Evolutionary conservation across 1,140 invertebrate genomes (phyloP), one percentile per base, ranked within the genome.

Genomic region (Leptonema lineaticorne): DNA sequence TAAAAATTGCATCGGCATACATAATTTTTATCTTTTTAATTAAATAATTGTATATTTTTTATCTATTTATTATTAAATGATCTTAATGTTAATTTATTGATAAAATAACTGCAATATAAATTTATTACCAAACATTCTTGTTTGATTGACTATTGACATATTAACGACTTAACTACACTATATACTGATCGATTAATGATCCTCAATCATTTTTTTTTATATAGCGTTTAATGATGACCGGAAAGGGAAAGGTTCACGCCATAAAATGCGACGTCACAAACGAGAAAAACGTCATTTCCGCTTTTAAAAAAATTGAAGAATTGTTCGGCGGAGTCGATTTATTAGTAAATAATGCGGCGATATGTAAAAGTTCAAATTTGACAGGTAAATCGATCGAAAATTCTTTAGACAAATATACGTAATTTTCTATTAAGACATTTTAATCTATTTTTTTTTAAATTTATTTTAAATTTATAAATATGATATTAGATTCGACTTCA

Each of bases 201-300:
- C n/a, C n/a, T n/a, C n/a, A n/a, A n/a, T n/a, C n/a, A n/a, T 8
- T 33, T 6, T 22, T 22, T 14, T 9, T 5, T 22, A 33, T 28
- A 24, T 27, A 53, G 63, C 20, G 7, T 20, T 20, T 53, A 14
- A 16, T 27, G 2, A 16, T 30, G 16, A 30, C 18, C 56, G 62
- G 37, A 0, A 69, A 70, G 1, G 62, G 71, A 0, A 73, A 73
- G 37, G 48, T 83, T 1, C 71, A 77, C 24, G 58, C 81, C 1
- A 71, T 77, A 8, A 76, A 81, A 63, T 88, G 87, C 74, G 88
- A 90, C 75, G 74, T 90, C 0, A 79, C 75, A 1, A 81, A 84
- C n/a, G 80, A 86, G 66, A 76, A 78, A 1, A 81, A 87, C 0
- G 82, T 89, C 4, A 71, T 82, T 14, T 72, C 74, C 1, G 82